A percentile compares a stretch with the other conserved stretches of the same genome.
Evolutionary conservation across 2,113 vertebrate genomes (phyloP).

Genomic region (Amblyornis subalaris): DNA sequence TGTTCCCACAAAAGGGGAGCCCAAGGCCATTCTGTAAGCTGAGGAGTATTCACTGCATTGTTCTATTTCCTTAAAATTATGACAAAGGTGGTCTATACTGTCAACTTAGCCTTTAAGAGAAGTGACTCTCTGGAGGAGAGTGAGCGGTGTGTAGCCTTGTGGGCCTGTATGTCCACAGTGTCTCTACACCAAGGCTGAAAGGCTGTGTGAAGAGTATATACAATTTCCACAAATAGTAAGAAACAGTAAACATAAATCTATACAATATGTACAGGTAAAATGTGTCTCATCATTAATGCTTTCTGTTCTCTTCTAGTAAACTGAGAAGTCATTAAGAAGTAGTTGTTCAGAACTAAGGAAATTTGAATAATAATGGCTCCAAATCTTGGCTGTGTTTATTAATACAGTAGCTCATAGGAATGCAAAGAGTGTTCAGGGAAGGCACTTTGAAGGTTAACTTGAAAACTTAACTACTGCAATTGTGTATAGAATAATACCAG

Average conservation of each 20-base stretch:
- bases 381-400: background rate
- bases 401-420: background rate
- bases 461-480: background rate
- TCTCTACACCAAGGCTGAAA: background rate
- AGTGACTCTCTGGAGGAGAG: background rate
- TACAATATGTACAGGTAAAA: background rate
- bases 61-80: background rate
- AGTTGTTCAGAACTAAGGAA: background rate
- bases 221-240: background rate
- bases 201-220: background rate
- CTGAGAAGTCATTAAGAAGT: background rate
- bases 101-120: background rate
- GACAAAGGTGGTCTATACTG: background rate
- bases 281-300: background rate
- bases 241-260: background rate
- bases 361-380: background rate
- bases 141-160: fast-evolving
- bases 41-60: background rate
- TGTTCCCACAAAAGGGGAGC: background rate
- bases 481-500: background rate
- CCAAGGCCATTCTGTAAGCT: background rate
- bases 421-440: background rate
- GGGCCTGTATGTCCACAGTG: background rate
- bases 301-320: background rate
- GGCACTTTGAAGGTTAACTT: background rate